A percentile compares a stretch with the other conserved stretches of the same genome.
Conservation (phyloP, 2,797 vertebrate species). For the Pteropus rufus region DNA sequence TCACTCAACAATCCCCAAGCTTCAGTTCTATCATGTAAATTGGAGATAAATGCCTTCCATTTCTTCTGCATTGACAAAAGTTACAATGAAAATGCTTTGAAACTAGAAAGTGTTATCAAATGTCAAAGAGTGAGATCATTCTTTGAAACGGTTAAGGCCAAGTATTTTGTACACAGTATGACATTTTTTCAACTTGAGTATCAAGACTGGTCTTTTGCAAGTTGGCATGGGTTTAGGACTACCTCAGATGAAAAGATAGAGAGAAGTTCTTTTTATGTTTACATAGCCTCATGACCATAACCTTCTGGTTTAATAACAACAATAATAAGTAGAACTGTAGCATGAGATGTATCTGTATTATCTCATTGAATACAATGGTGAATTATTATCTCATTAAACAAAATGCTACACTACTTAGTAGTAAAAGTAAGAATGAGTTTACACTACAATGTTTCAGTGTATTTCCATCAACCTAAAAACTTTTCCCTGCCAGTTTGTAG, state of each 20-base stretch:
- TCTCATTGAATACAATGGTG: background rate
- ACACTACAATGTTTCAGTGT: background rate
- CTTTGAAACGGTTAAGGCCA: background rate
- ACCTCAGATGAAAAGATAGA: background rate
- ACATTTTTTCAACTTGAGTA: background rate
- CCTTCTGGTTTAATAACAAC: background rate
- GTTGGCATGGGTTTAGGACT: background rate
- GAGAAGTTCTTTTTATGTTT: background rate
- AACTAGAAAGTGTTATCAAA: background rate
- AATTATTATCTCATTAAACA: background rate
- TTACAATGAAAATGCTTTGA: background rate
- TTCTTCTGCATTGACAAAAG: constrained; percentile 9
- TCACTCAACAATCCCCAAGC: background rate
- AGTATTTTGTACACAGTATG: background rate
- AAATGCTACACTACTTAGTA: background rate
- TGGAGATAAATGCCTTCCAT: background rate
- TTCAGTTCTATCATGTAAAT: background rate
- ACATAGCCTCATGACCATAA: background rate
- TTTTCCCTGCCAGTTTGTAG: background rate
- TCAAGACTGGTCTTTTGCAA: background rate
- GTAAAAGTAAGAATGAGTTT: background rate
- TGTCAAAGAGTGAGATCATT: background rate
- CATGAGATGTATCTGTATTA: background rate
- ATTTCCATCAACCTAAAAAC: background rate
- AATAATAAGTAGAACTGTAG: background rate